These are phyloP conservation scores for Volucella zonaria DNA, from an alignment of 2,888 invertebrate genomes.

Conservation along the genomic window DNA sequence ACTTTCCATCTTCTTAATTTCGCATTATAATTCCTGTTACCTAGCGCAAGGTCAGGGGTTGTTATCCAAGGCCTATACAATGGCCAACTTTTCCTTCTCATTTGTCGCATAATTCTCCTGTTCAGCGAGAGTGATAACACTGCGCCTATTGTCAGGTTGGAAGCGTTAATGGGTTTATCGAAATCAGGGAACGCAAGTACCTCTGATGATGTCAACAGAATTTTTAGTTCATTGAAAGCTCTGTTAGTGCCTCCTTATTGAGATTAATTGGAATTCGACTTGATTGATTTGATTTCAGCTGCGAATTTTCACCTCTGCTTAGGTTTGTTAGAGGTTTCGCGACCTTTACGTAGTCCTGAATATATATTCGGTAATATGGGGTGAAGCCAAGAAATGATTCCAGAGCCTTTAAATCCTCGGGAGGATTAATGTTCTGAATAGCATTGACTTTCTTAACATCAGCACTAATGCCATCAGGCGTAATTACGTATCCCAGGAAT, in stretches of 20 bases:
- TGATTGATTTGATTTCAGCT: constrained; percentile 29
- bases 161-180: too few relatives aligned
- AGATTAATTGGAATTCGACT: constrained; percentile 6
- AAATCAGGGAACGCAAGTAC: too few relatives aligned
- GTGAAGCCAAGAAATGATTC: constrained; percentile 61
- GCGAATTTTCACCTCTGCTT: constrained; percentile 53
- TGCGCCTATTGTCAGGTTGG: too few relatives aligned
- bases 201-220: too few relatives aligned
- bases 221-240: constrained; percentile 50
- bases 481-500: constrained; percentile 61
- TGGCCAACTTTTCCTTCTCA: too few relatives aligned
- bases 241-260: constrained; percentile 33
- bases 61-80: too few relatives aligned
- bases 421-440: constrained; percentile 44
- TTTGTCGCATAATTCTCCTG: too few relatives aligned
- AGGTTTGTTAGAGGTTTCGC: constrained; percentile 60
- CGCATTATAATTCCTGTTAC: too few relatives aligned
- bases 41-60: too few relatives aligned
- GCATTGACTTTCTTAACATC: constrained; percentile 47
- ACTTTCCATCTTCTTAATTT: too few relatives aligned
- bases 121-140: too few relatives aligned
- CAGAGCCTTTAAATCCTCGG: constrained; percentile 60
- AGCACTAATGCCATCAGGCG: constrained; percentile 46
- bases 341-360: constrained; percentile 55
- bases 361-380: constrained; percentile 68